Percentiles rank a stretch among this genome's conserved stretches.
These are phyloP conservation scores for Monochamus alternatus DNA, from an alignment of 2,888 invertebrate species.

Conservation along the genomic window DNA sequence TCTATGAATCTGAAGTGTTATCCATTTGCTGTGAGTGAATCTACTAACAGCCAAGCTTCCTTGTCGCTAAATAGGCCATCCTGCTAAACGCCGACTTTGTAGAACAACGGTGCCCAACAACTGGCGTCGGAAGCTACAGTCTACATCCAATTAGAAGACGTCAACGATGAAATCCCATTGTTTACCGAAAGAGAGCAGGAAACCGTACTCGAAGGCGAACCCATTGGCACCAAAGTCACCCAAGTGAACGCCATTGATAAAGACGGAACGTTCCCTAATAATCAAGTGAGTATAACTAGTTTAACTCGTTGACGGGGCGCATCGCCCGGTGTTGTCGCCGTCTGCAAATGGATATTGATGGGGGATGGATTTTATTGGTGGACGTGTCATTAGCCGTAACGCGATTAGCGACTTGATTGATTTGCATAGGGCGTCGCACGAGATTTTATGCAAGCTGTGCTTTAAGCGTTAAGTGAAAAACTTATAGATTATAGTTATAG, in stretches of 20 bases:
- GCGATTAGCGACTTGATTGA: conserved; percentile 21
- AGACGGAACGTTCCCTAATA: conserved; percentile 95
- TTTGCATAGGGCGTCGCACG: background rate
- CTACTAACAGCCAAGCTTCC: conserved; percentile 10
- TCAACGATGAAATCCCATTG: conserved; percentile 96
- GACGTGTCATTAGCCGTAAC: conserved; percentile 22
- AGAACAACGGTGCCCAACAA: conserved; percentile 97
- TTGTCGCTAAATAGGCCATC: conserved; percentile 15
- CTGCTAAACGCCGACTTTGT: conserved; percentile 52
- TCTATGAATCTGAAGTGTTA: background rate
- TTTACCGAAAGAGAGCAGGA: conserved; percentile 97
- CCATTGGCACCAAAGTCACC: conserved; percentile 94
- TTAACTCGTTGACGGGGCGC: conserved; percentile 21
- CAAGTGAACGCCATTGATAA: conserved; percentile 97
- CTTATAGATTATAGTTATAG: background rate
- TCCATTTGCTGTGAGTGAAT: background rate
- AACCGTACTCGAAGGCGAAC: conserved; percentile 95
- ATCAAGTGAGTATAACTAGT: conserved; percentile 79
- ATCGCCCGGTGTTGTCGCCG: conserved; percentile 5
- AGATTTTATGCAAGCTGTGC: conserved; percentile 18
- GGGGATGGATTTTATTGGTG: conserved; percentile 35
- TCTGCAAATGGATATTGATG: conserved; percentile 41
- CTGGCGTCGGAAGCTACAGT: conserved; percentile 95
- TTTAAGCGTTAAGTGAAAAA: conserved; percentile 34
- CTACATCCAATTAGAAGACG: conserved; percentile 94